Percentiles rank a stretch among this genome's conserved stretches.
Evolutionary conservation across 2,797 vertebrate genomes (phyloP).

Genomic region (Anabacerthia variegaticeps): DNA sequence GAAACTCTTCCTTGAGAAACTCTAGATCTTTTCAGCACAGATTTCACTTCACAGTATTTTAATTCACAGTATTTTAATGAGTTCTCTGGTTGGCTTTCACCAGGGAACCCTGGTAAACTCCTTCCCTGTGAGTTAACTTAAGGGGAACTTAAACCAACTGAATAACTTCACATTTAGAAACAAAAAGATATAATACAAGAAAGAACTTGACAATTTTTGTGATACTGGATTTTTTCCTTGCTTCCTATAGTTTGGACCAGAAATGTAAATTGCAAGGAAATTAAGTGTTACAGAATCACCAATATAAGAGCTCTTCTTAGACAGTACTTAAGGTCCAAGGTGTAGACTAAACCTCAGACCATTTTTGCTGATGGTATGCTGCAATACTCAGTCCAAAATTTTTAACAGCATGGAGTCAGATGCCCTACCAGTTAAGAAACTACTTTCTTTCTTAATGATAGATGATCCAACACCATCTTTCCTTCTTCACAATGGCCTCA

Average conservation of each 20-base stretch:
- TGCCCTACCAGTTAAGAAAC: not conserved
- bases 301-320: not conserved
- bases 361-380: not conserved
- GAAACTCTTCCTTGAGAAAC: not conserved
- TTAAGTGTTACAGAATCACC: not conserved
- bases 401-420: not conserved
- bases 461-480: not conserved
- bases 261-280: not conserved
- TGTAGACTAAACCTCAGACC: not conserved
- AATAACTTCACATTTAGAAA: not conserved
- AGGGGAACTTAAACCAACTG: not conserved
- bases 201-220: not conserved
- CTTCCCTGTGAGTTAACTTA: not conserved
- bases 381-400: not conserved
- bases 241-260: not conserved
- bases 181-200: not conserved
- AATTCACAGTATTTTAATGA: too few species aligned
- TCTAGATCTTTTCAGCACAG: not conserved
- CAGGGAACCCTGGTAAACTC: not conserved
- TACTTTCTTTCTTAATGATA: not conserved
- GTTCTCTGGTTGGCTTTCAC: not conserved
- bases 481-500: not conserved
- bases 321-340: fast-evolving
- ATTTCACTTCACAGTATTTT: too few species aligned
- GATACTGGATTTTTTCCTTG: not conserved